Evolutionary conservation across 2,888 invertebrate genomes (phyloP), one percentile per base, ranked within the genome.

Genomic region (Leptinotarsa rubiginosa): DNA sequence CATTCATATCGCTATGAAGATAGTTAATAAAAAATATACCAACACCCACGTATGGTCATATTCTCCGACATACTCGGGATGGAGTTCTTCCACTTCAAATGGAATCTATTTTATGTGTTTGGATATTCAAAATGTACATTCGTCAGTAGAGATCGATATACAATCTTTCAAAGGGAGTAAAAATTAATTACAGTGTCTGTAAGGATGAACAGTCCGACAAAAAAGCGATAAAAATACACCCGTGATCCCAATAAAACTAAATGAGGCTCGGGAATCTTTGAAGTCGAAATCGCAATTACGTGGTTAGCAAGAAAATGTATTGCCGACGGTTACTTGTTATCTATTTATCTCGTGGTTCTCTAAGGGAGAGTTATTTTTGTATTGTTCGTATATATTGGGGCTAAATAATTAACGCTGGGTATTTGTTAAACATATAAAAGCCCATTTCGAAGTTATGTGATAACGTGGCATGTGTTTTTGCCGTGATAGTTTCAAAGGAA

Each of bases 261-360:
- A 84, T 84, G 82, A 81, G 80, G 76, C 75, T 83, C 81, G 80
- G 80, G 80, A 79, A 81, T 82, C 82, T 84, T 83, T 82, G 83
- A 84, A 85, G 84, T 84, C 84, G 83, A 83, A 83, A 82, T 80
- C 76, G 81, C 83, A 84, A 84, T 84, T 84, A 83, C 83, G 78
- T 78, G 81, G 77, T 75, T 81, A 78, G 77, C 79, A 75, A 65
- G 76, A 70, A 79, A 81, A 82, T 81, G 80, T 82, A 81, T 78
- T 75, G 77, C 77, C 71, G 76, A 76, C 79, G 80, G 79, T 82
- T 79, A 79, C 82, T 83, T 83, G 83, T 84, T 85, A 85, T 84
- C 83, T 83, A 81, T 84, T 84, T 83, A 84, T 83, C 82, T 85
- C 83, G 84, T 81, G 81, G 79, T 67, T 79, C 82, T 77, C 81